phyloP scores from a whole-genome alignment of 2,797 vertebrate species.

The Molothrus aeneus region DNA sequence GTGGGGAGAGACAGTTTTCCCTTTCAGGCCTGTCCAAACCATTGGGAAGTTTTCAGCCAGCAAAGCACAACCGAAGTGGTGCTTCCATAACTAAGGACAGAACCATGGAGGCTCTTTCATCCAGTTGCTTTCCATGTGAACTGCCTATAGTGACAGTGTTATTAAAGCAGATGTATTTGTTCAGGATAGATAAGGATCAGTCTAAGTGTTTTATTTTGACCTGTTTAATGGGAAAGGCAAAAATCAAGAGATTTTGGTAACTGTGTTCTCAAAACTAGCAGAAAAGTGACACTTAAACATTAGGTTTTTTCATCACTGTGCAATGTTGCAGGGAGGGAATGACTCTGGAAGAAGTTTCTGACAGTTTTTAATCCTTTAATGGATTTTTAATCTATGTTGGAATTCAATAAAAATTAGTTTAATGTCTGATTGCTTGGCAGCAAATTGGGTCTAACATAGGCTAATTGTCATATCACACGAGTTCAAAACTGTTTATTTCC shows the following conservation, averaged over 20 bases:
- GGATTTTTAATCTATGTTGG: neutral
- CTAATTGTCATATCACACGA: neutral
- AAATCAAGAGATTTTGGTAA: neutral
- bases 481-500: constrained; percentile 31
- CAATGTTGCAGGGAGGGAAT: neutral
- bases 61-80: neutral
- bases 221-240: neutral
- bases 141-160: neutral
- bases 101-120: neutral
- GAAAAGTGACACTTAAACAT: neutral
- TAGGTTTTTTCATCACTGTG: neutral
- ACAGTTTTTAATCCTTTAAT: constrained; percentile 25
- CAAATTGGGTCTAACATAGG: neutral
- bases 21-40: neutral
- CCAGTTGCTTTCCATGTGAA: neutral
- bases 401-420: constrained; percentile 30
- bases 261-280: neutral
- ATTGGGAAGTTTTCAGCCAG: neutral
- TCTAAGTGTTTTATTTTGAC: neutral
- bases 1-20: neutral
- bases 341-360: neutral
- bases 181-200: neutral
- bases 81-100: neutral
- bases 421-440: neutral
- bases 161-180: neutral